Conservation (phyloP, 1,140 invertebrate species). For the Lasaia peninsularis region DNA sequence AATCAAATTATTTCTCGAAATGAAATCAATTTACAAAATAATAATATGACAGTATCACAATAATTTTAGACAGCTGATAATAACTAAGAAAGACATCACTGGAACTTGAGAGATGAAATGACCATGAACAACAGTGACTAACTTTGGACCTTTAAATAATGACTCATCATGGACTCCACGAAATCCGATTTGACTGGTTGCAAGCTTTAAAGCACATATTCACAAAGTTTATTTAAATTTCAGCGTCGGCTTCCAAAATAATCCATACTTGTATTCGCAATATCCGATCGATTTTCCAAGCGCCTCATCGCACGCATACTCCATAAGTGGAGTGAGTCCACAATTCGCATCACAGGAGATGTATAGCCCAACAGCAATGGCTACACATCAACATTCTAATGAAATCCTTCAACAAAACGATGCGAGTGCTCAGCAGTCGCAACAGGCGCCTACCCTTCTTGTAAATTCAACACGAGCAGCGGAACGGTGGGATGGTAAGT, state of each 20-base stretch:
- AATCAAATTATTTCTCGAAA: too few relatives aligned
- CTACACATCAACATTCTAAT: constrained; percentile 51
- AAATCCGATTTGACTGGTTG: not conserved
- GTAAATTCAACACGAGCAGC: constrained; percentile 65
- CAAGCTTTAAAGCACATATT: not conserved
- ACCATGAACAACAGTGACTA: not conserved
- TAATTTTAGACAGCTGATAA: too few relatives aligned
- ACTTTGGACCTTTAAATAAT: not conserved
- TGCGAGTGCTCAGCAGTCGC: constrained; percentile 70
- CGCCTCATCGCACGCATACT: constrained; percentile 72
- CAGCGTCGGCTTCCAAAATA: constrained; percentile 69
- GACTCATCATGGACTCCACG: constrained; percentile 13
- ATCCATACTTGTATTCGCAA: constrained; percentile 74
- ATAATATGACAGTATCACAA: too few relatives aligned
- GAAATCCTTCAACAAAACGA: constrained; percentile 66
- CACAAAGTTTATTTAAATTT: constrained; percentile 52
- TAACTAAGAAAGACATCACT: too few relatives aligned
- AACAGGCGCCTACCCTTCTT: constrained; percentile 62
- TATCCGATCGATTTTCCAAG: constrained; percentile 75
- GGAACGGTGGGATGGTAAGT: constrained; percentile 77
- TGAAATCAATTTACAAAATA: too few relatives aligned
- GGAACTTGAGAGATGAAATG: not conserved
- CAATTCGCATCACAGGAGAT: constrained; percentile 67
- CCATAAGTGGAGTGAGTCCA: constrained; percentile 62
- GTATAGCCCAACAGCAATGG: constrained; percentile 61